Percentiles rank a stretch among this genome's conserved stretches.
Conservation (phyloP, 1,140 invertebrate species). For the Schlechtendalia chinensis region DNA sequence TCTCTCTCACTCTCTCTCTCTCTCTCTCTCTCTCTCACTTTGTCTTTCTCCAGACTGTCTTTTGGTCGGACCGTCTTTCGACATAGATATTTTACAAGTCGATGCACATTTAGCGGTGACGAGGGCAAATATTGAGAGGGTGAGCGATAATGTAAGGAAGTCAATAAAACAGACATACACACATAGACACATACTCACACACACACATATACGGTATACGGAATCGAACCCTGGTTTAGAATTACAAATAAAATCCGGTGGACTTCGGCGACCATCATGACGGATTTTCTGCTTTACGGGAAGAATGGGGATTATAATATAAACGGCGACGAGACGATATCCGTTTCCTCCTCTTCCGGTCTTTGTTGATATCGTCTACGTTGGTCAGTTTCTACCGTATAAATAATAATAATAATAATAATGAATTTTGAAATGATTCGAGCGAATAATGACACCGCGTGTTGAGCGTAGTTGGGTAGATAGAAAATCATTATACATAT, state of each 20-base stretch:
- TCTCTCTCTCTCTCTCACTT: too few species aligned
- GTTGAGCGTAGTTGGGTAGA: too few species aligned
- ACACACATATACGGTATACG: not conserved
- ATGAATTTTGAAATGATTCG: not conserved
- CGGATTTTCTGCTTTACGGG: constrained; percentile 1
- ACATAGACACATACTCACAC: not conserved
- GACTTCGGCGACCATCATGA: not conserved
- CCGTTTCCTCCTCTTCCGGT: too few species aligned
- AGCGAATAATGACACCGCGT: not conserved
- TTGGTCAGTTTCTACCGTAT: not conserved
- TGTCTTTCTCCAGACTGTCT: too few species aligned
- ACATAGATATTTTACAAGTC: too few species aligned
- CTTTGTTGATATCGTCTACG: too few species aligned
- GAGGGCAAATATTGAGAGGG: not conserved
- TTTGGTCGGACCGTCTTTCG: too few species aligned
- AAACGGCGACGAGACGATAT: too few species aligned
- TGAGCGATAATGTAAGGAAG: not conserved
- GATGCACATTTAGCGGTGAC: too few species aligned
- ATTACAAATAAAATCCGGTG: constrained; percentile 22
- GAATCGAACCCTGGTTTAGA: not conserved
- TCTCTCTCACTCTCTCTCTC: too few species aligned
- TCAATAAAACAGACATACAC: not conserved
- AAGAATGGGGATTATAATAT: not conserved
- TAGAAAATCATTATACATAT: too few species aligned
- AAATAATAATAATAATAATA: not conserved